Evolutionary conservation across 2,113 vertebrate species (phyloP).

Genomic region (Sinosuthora webbiana): DNA sequence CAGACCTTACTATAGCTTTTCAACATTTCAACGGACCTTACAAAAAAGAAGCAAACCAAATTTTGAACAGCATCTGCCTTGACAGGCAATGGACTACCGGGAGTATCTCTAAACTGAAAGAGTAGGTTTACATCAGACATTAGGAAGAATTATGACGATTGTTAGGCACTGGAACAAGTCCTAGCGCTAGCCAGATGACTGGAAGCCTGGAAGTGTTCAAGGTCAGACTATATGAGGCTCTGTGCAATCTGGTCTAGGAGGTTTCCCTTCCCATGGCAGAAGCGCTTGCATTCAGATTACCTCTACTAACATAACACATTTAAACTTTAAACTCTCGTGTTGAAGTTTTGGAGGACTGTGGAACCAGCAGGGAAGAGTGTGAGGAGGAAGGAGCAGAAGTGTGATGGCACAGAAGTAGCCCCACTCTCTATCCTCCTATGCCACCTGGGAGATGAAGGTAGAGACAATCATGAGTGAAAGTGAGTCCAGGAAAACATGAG

Average conservation of each 20-base stretch:
- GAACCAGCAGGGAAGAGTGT: not conserved
- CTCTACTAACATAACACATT: not conserved
- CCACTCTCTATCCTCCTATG: not conserved
- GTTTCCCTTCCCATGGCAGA: not conserved
- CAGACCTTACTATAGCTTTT: rapidly evolving
- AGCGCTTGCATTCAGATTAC: not conserved
- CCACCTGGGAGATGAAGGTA: not conserved
- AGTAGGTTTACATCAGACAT: not conserved
- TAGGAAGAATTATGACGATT: no score
- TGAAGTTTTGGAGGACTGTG: not conserved
- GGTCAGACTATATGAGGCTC: rapidly evolving
- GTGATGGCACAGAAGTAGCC: not conserved
- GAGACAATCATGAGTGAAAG: not conserved
- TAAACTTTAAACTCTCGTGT: not conserved
- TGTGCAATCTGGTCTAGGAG: rapidly evolving
- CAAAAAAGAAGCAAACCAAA: rapidly evolving
- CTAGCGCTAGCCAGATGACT: rapidly evolving
- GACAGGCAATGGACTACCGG: rapidly evolving
- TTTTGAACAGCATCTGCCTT: rapidly evolving
- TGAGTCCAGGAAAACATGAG: not conserved
- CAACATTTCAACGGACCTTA: rapidly evolving
- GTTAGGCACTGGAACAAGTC: not conserved
- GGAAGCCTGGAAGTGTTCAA: rapidly evolving
- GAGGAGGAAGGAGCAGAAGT: not conserved
- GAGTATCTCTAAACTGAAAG: rapidly evolving